These are phyloP conservation scores for Formica exsecta DNA, from an alignment of 1,140 invertebrate species.

Conservation along the genomic window DNA sequence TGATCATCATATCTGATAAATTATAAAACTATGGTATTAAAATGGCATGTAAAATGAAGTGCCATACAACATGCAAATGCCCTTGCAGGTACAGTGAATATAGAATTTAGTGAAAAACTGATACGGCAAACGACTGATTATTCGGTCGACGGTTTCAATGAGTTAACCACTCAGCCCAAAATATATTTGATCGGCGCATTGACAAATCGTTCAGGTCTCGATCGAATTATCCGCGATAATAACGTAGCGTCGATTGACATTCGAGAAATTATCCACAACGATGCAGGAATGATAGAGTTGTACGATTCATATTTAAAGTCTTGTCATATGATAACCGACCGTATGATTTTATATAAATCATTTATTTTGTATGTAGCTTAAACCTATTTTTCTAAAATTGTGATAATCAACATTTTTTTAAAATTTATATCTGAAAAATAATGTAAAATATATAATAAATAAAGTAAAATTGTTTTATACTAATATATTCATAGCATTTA, in stretches of 20 bases:
- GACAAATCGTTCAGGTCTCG: slow-evolving; percentile 15
- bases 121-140: slow-evolving; percentile 28
- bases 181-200: slow-evolving; percentile 47
- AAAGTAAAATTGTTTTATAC: not conserved
- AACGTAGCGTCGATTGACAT: slow-evolving; percentile 13
- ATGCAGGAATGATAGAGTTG: not conserved
- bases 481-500: slow-evolving; percentile 5
- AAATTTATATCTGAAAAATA: not conserved
- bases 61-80: slow-evolving; percentile 39
- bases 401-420: not conserved
- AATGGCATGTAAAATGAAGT: not conserved
- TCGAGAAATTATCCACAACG: slow-evolving; percentile 10
- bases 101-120: slow-evolving; percentile 10
- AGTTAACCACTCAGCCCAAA: slow-evolving; percentile 46
- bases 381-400: not conserved
- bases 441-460: slow-evolving; percentile 6
- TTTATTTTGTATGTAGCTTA: not conserved
- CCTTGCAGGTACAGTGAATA: slow-evolving; percentile 1
- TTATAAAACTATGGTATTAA: slow-evolving; percentile 36
- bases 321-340: not conserved
- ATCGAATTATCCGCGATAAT: slow-evolving; percentile 45
- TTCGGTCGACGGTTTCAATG: slow-evolving; percentile 45
- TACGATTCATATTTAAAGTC: slow-evolving; percentile 10
- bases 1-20: not conserved
- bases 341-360: not conserved